phyloP scores from a whole-genome alignment of 2,113 vertebrate genomes.

The Lamprotornis superbus region DNA sequence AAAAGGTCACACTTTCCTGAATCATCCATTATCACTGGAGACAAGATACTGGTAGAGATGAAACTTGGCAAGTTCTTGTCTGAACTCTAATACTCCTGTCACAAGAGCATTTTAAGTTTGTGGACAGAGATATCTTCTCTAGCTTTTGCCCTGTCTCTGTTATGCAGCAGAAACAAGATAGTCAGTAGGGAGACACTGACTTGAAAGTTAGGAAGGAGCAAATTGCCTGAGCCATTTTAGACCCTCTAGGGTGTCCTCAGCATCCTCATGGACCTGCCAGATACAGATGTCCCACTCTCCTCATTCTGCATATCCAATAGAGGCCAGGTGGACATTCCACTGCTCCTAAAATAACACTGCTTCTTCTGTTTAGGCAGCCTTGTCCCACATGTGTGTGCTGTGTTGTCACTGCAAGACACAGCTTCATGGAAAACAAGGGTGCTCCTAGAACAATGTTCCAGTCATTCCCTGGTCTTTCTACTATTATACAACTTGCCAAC shows the following conservation, averaged over 20 bases:
- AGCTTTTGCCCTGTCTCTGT: not conserved
- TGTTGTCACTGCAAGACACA: not conserved
- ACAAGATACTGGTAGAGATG: conserved; percentile 25
- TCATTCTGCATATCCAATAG: not conserved
- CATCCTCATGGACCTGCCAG: not conserved
- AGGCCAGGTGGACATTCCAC: not conserved
- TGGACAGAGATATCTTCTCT: not conserved
- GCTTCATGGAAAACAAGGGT: not conserved
- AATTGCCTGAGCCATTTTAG: not conserved
- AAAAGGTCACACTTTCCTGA: conserved; percentile 39
- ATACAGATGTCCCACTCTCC: not conserved
- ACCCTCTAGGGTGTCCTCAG: not conserved
- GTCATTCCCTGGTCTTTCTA: not conserved
- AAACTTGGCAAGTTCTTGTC: conserved; percentile 20
- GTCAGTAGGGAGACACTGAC: not conserved
- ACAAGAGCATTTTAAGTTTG: conserved; percentile 19
- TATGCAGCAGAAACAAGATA: not conserved
- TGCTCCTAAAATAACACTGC: not conserved
- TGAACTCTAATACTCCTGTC: conserved; percentile 11
- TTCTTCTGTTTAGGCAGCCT: not conserved
- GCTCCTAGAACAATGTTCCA: not conserved
- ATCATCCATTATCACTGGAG: conserved; percentile 18
- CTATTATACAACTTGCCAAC: not conserved
- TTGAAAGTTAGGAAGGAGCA: not conserved
- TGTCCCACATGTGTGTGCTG: accelerated